Conservation (phyloP, 2,797 vertebrate genomes). For the Darevskia nairensis region DNA sequence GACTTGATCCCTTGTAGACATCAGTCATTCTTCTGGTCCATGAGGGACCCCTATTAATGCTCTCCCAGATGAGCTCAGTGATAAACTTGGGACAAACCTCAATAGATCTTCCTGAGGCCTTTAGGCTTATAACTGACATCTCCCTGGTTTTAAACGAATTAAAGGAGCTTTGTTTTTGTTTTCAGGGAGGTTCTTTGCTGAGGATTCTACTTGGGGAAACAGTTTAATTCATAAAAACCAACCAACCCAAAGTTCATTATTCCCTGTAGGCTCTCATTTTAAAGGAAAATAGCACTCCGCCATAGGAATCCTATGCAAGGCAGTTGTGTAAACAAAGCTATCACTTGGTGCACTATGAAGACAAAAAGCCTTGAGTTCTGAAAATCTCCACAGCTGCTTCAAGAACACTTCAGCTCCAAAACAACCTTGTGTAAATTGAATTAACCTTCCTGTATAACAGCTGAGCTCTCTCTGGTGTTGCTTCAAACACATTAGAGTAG, state of each 20-base stretch:
- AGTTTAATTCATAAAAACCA: slow-evolving; percentile 7
- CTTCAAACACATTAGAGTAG: neutral
- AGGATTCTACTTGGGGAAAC: slow-evolving; percentile 1
- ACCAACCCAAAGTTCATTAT: neutral
- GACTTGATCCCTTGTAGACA: too few relatives aligned
- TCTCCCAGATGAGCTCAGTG: too few relatives aligned
- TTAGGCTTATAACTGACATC: neutral
- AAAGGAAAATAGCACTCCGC: slow-evolving; percentile 1
- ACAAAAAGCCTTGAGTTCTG: neutral
- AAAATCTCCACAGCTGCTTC: accelerated
- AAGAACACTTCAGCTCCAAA: slow-evolving; percentile 37
- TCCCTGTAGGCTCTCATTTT: slow-evolving; percentile 2
- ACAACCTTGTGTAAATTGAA: slow-evolving; percentile 55
- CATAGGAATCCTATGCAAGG: neutral
- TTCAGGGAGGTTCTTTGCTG: neutral
- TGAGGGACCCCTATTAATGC: too few relatives aligned
- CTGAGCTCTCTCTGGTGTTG: slow-evolving; percentile 59
- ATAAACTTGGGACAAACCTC: neutral
- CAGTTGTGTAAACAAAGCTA: neutral
- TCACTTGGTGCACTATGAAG: neutral
- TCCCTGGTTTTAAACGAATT: neutral
- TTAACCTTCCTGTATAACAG: slow-evolving; percentile 68
- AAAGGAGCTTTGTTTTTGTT: slow-evolving; percentile 7
- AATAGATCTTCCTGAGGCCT: neutral
- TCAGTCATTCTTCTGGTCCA: too few relatives aligned